Evolutionary conservation across 2,888 invertebrate genomes (phyloP).

Genomic region (Brachyptera putata): DNA sequence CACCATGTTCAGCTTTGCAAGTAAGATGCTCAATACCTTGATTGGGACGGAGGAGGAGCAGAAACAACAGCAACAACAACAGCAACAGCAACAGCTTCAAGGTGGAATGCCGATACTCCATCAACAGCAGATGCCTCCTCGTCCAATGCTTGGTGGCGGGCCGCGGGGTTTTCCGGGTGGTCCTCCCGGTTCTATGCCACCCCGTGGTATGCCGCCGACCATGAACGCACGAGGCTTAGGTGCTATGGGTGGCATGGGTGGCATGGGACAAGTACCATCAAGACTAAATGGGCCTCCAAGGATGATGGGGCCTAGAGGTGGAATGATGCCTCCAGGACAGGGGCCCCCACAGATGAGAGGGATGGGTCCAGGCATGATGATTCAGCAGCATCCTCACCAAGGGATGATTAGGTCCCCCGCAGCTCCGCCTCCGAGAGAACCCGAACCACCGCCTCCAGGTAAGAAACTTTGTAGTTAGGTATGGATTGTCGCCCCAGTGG

Average conservation of each 20-base stretch:
- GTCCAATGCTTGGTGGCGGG: slow-evolving; percentile 34
- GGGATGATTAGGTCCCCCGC: slow-evolving; percentile 24
- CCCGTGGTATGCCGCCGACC: slow-evolving; percentile 28
- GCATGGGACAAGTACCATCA: slow-evolving; percentile 27
- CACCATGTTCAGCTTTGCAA: slow-evolving; percentile 47
- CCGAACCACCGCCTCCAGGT: slow-evolving; percentile 23
- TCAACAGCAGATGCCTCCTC: slow-evolving; percentile 28
- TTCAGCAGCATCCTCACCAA: slow-evolving; percentile 23
- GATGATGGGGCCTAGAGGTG: slow-evolving; percentile 29
- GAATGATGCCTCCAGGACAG: slow-evolving; percentile 4
- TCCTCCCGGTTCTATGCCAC: slow-evolving; percentile 32
- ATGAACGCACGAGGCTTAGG: slow-evolving; percentile 24
- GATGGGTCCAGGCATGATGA: slow-evolving; percentile 29
- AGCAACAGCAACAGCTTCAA: slow-evolving; percentile 34
- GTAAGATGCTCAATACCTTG: slow-evolving; percentile 47
- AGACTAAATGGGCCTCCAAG: slow-evolving; percentile 28
- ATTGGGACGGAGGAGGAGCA: slow-evolving; percentile 43
- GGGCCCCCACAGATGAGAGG: slow-evolving; percentile 26
- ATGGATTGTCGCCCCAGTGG: no score
- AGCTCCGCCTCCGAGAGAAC: slow-evolving; percentile 25
- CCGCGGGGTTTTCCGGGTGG: slow-evolving; percentile 33
- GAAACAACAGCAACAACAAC: slow-evolving; percentile 35
- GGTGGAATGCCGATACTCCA: slow-evolving; percentile 29
- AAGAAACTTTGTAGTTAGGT: no score
- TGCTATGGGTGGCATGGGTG: slow-evolving; percentile 29